Base-by-base conservation (phyloP, 2,888 invertebrate genomes). In the Idaea straminata region DNA sequence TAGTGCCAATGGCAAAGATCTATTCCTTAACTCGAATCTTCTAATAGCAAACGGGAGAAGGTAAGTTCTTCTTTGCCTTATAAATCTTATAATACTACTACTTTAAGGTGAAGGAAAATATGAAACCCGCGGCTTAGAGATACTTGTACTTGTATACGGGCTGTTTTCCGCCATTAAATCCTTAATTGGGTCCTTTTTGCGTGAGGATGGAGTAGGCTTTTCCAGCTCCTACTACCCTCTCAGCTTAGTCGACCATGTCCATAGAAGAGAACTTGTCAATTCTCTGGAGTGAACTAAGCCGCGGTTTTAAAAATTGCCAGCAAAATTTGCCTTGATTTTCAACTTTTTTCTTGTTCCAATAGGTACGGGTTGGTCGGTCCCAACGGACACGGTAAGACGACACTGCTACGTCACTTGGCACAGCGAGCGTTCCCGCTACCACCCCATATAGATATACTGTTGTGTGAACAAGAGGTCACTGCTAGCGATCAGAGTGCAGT, bases 301-400 rank as follows among this genome's bases (percentile, higher is more conserved):
- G n/a, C n/a, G n/a, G n/a, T n/a, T n/a, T n/a, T n/a, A n/a, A n/a
- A n/a, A n/a, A n/a, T n/a, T n/a, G n/a, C n/a, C n/a, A n/a, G n/a
- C 25, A 25, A 25, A 25, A 25, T 25, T 25, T 25, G 3, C 25
- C 25, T 25, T 25, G 3, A 25, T 25, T 25, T 25, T 25, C 25
- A 25, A 25, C 25, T 25, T 25, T 25, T 25, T 25, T 25, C 25
- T 3, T 36, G 10, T 47, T 10, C 47, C 47, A 7, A 4, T 10
- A 95, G 98, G 77, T 99, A 99, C 87, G 99, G 99, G 79, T 93
- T 99, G 5, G 99, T 99, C 3, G 99, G 99, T 35, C 99, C 99
- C 0, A 99, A 99, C 87, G 99, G 98, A 0, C 99, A 99, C 92
- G 99, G 99, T 15, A 99, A 99, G 93, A 99, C 99, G 0, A 99